These are phyloP conservation scores for Atlantisia rogersi DNA, from an alignment of 2,113 vertebrate genomes.

Conservation along the genomic window DNA sequence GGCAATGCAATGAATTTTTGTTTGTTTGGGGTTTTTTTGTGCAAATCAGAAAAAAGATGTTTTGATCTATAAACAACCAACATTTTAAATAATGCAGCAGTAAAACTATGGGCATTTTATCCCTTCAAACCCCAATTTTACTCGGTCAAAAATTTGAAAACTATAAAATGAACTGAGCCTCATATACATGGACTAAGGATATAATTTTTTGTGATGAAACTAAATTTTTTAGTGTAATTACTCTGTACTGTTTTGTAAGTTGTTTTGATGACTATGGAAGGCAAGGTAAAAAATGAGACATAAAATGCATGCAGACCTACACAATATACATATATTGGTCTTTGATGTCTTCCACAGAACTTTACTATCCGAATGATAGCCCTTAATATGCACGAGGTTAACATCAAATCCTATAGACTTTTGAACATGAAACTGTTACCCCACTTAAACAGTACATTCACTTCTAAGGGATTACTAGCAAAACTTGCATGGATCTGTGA, in stretches of 20 bases:
- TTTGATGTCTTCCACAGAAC: background rate
- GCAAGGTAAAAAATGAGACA: background rate
- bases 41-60: constrained; percentile 10
- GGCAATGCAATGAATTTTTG: no score
- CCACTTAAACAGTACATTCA: background rate
- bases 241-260: constrained; percentile 31
- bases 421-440: background rate
- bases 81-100: background rate
- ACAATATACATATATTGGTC: background rate
- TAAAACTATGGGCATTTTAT: constrained; percentile 54
- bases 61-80: background rate
- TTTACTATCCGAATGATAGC: background rate
- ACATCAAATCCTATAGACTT: background rate
- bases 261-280: constrained; percentile 50
- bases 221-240: constrained; percentile 52
- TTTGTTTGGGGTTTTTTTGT: background rate
- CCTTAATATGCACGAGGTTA: background rate
- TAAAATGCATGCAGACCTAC: background rate
- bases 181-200: background rate
- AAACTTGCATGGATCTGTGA: background rate
- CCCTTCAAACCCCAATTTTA: constrained; percentile 45
- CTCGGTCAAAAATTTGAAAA: constrained; percentile 58
- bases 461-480: background rate
- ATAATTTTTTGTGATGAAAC: background rate
- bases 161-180: constrained; percentile 38